A percentile compares a stretch with the other conserved stretches of the same genome.
phyloP scores from a whole-genome alignment of 2,888 invertebrate genomes.

The Muschampia plurimacula region DNA sequence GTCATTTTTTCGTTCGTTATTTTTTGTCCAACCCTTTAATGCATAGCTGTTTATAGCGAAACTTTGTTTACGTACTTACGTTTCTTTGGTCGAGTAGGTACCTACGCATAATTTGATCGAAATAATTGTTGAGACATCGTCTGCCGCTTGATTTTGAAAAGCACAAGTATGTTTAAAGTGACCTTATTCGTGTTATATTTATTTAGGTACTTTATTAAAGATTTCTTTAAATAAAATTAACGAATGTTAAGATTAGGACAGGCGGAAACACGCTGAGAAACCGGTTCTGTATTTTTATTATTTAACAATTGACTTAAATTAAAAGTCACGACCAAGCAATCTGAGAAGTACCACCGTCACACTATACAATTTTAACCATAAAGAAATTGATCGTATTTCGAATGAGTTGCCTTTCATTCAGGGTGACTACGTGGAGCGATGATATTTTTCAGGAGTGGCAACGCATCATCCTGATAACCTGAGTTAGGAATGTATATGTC shows the following conservation, averaged over 20 bases:
- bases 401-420: no score
- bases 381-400: no score
- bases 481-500: no score
- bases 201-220: no score
- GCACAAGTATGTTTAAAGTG: not conserved
- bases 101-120: not conserved
- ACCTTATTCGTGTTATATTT: not conserved
- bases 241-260: not conserved
- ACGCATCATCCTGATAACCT: no score
- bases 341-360: no score
- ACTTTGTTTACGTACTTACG: not conserved
- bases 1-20: not conserved
- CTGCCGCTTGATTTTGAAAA: not conserved
- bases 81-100: not conserved
- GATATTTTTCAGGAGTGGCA: no score
- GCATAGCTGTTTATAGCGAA: slow-evolving; percentile 9
- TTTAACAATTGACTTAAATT: no score
- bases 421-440: no score
- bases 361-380: no score
- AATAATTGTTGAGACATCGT: slow-evolving; percentile 9
- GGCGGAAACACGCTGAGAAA: not conserved
- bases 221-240: not conserved
- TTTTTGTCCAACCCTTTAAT: slow-evolving; percentile 10
- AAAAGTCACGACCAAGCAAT: no score
- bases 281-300: not conserved